phyloP scores from a whole-genome alignment of 2,888 invertebrate genomes.

The Tribolium freemani region DNA sequence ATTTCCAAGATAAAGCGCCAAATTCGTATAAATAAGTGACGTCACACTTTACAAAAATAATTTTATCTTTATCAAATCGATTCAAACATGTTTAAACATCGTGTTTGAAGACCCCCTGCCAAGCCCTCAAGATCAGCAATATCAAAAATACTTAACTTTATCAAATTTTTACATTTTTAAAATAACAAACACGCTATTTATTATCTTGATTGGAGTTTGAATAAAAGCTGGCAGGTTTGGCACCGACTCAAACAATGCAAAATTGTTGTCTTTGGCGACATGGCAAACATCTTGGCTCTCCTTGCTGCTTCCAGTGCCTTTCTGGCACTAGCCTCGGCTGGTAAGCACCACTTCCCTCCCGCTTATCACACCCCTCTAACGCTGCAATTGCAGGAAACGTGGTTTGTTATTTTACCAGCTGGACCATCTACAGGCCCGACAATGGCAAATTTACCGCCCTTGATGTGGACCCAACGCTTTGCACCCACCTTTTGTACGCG shows the following conservation, averaged over 20 bases:
- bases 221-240: too few species aligned
- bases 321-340: constrained; percentile 7
- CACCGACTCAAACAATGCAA: too few species aligned
- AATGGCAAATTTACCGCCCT: constrained; percentile 77
- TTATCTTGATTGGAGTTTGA: too few species aligned
- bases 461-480: constrained; percentile 77
- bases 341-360: neutral
- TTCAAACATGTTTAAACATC: too few species aligned
- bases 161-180: too few species aligned
- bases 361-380: neutral
- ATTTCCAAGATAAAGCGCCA: too few species aligned
- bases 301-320: neutral
- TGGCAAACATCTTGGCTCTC: neutral
- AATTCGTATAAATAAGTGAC: too few species aligned
- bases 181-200: too few species aligned
- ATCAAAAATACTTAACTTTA: too few species aligned
- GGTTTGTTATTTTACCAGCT: constrained; percentile 39
- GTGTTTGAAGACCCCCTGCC: too few species aligned
- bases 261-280: too few species aligned
- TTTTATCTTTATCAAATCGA: constrained; percentile 44
- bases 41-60: constrained; percentile 48
- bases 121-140: too few species aligned
- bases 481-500: constrained; percentile 82
- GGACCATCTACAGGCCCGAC: constrained; percentile 65
- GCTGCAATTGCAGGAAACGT: constrained; percentile 16